phyloP scores from a whole-genome alignment of 2,113 vertebrate genomes.

The Nanorana parkeri region DNA sequence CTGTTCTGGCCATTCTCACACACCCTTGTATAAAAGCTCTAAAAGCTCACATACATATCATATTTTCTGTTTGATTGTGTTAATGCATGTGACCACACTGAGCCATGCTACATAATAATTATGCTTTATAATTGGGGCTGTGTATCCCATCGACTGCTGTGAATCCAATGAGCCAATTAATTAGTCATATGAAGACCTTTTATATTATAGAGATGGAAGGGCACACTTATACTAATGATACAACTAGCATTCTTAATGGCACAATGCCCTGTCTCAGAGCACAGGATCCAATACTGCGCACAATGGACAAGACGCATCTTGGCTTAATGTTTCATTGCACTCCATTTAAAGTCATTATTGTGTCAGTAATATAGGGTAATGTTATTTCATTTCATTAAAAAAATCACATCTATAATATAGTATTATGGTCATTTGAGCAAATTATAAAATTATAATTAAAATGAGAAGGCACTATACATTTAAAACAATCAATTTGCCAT shows the following conservation, averaged over 20 bases:
- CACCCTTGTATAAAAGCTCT: conserved; percentile 21
- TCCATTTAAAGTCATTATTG: conserved; percentile 27
- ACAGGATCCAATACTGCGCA: conserved; percentile 16
- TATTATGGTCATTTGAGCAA: neutral
- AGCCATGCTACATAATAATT: conserved; percentile 51
- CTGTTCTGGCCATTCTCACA: conserved; percentile 5
- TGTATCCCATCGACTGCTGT: conserved; percentile 40
- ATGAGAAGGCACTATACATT: too few relatives aligned
- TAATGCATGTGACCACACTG: conserved; percentile 47
- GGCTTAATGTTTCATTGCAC: neutral
- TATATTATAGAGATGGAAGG: conserved; percentile 47
- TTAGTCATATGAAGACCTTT: conserved; percentile 55
- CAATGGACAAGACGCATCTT: conserved; percentile 17
- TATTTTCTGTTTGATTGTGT: conserved; percentile 38
- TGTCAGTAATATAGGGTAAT: conserved; percentile 13
- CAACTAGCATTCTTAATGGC: conserved; percentile 48
- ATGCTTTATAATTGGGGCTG: conserved; percentile 46
- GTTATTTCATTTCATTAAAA: neutral
- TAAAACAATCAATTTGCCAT: too few relatives aligned
- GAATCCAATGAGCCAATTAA: conserved; percentile 51
- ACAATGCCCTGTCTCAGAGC: conserved; percentile 34
- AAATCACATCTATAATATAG: neutral
- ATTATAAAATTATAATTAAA: too few relatives aligned
- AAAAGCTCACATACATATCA: conserved; percentile 41
- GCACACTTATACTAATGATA: conserved; percentile 51